phyloP scores from a whole-genome alignment of 2,113 vertebrate species.

The Dunckerocampus dactyliophorus region DNA sequence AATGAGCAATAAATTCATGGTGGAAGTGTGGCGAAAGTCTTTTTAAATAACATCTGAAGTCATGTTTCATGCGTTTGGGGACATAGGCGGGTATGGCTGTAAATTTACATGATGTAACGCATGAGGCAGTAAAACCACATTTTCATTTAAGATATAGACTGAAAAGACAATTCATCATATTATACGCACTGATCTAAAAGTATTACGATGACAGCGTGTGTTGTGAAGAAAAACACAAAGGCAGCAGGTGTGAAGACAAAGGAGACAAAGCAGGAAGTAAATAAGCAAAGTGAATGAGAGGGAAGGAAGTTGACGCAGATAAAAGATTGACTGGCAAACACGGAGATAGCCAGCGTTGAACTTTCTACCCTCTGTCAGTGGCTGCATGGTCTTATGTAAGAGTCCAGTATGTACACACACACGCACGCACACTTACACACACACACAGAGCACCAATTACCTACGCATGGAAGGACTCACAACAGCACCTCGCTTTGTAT shows the following conservation, averaged over 20 bases:
- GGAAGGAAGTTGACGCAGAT: slow-evolving; percentile 56
- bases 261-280: slow-evolving; percentile 29
- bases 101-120: no score
- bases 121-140: no score
- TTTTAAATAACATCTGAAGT: no score
- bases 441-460: slow-evolving; percentile 53
- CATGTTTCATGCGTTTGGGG: no score
- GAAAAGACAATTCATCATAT: no score
- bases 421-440: slow-evolving; percentile 18
- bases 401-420: slow-evolving; percentile 46
- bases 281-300: slow-evolving; percentile 33
- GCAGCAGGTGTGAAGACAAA: slow-evolving; percentile 14
- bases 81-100: no score
- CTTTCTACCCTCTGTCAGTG: slow-evolving; percentile 52
- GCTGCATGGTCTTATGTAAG: slow-evolving; percentile 60
- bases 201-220: background rate
- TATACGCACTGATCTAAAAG: no score
- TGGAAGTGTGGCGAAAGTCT: no score
- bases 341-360: slow-evolving; percentile 37
- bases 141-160: no score
- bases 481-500: slow-evolving; percentile 30
- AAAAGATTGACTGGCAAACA: slow-evolving; percentile 46
- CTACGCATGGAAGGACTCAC: slow-evolving; percentile 48
- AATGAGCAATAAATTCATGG: no score
- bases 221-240: slow-evolving; percentile 1